phyloP scores from a whole-genome alignment of 2,113 vertebrate species.

The Gnathonemus longibarbis region DNA sequence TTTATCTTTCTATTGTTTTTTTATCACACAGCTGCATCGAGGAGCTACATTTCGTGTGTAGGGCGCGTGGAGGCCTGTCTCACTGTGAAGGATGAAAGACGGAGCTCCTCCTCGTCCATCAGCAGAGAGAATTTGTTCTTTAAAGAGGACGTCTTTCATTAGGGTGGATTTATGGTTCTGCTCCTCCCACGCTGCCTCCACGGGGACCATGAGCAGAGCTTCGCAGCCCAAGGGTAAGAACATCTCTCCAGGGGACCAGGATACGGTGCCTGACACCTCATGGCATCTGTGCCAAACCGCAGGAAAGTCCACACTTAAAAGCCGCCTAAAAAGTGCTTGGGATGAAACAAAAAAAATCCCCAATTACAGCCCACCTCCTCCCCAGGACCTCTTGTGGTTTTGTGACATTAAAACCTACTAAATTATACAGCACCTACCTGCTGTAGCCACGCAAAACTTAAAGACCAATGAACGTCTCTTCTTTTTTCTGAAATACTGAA shows the following conservation, averaged over 20 bases:
- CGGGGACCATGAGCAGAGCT: not conserved
- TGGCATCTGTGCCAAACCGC: slow-evolving; percentile 24
- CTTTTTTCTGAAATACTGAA: slow-evolving; percentile 27
- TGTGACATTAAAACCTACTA: slow-evolving; percentile 70
- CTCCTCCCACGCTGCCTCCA: not conserved
- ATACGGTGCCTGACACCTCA: not conserved
- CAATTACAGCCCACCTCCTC: slow-evolving; percentile 53
- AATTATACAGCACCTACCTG: slow-evolving; percentile 62
- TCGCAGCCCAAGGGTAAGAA: not conserved
- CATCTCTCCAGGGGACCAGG: slow-evolving; percentile 14
- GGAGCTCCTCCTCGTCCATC: not conserved
- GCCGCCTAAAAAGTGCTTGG: slow-evolving; percentile 48
- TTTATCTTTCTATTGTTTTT: slow-evolving; percentile 23
- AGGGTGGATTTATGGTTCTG: not conserved
- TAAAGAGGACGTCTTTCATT: not conserved
- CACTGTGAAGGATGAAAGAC: slow-evolving; percentile 11
- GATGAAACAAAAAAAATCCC: slow-evolving; percentile 50
- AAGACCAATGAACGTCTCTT: slow-evolving; percentile 32
- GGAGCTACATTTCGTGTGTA: too few species aligned
- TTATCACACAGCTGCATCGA: not conserved
- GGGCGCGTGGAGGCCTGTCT: not conserved
- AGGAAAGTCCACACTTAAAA: slow-evolving; percentile 47
- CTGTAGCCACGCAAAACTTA: slow-evolving; percentile 45
- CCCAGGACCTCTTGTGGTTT: slow-evolving; percentile 65
- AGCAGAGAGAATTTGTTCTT: not conserved